Conservation (phyloP, 2,888 invertebrate genomes). For the Ariolimax columbianus region DNA sequence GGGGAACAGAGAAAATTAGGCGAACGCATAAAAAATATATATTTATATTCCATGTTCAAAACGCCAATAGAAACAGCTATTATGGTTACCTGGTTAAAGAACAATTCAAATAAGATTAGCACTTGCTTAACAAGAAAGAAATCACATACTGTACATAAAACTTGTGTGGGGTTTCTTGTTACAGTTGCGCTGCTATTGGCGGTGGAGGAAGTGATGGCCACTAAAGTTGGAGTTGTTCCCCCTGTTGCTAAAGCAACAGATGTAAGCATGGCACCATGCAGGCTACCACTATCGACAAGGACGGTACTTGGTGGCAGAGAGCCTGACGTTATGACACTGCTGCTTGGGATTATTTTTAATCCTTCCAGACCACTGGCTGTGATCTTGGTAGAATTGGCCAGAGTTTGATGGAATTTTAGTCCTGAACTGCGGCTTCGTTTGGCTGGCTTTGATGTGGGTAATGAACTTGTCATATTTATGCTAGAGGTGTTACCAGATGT, state of each 20-base stretch:
- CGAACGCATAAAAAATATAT: no score
- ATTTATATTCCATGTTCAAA: no score
- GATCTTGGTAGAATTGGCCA: constrained; percentile 8
- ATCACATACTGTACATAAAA: constrained; percentile 40
- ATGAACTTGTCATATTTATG: constrained; percentile 59
- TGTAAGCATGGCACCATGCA: constrained; percentile 60
- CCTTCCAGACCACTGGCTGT: constrained; percentile 39
- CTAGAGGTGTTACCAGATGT: constrained; percentile 61
- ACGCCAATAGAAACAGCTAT: no score
- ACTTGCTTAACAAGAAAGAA: neutral
- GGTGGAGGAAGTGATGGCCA: constrained; percentile 50
- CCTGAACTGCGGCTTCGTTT: constrained; percentile 41
- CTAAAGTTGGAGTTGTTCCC: constrained; percentile 45
- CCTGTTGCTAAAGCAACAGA: constrained; percentile 45
- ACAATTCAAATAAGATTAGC: neutral
- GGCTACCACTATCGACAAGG: constrained; percentile 63
- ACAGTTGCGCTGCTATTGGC: constrained; percentile 23
- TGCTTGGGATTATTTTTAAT: constrained; percentile 50
- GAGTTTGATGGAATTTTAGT: constrained; percentile 40
- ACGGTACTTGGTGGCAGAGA: constrained; percentile 60
- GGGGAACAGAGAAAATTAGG: no score
- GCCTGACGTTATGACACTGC: constrained; percentile 48
- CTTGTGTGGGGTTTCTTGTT: constrained; percentile 31
- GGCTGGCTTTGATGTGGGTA: constrained; percentile 17
- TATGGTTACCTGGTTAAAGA: no score